These are phyloP conservation scores for Cyclophora punctaria DNA, from an alignment of 2,888 invertebrate species.

Conservation along the genomic window DNA sequence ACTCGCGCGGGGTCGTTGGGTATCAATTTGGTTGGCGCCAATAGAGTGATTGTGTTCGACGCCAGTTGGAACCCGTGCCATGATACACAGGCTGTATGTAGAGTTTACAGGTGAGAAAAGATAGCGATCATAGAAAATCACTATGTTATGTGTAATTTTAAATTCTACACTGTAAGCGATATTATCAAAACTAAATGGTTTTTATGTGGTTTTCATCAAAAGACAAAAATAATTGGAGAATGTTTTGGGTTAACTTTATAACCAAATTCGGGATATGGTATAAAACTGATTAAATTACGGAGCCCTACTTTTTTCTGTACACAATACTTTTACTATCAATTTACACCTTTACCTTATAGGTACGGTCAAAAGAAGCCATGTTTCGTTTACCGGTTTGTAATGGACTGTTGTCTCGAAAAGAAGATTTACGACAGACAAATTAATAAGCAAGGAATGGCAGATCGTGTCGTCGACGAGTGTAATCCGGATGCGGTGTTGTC, in stretches of 20 bases:
- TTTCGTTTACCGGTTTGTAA: constrained; percentile 96
- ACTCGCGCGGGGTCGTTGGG: constrained; percentile 97
- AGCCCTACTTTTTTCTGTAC: too few relatives aligned
- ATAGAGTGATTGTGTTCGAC: constrained; percentile 97
- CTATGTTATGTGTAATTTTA: too few relatives aligned
- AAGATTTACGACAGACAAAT: constrained; percentile 99
- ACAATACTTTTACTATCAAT: too few relatives aligned
- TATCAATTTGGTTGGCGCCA: constrained; percentile 97
- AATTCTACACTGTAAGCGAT: too few relatives aligned
- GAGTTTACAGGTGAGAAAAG: constrained; percentile 83
- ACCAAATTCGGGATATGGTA: too few relatives aligned
- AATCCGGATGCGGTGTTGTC: constrained; percentile 96
- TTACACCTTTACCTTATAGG: constrained; percentile 41
- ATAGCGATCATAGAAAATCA: too few relatives aligned
- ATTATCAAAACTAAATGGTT: too few relatives aligned
- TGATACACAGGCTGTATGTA: constrained; percentile 97
- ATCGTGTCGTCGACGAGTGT: constrained; percentile 98
- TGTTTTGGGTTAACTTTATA: too few relatives aligned
- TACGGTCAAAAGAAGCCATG: constrained; percentile 97
- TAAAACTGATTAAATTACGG: too few relatives aligned
- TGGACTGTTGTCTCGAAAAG: constrained; percentile 97
- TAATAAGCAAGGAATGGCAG: constrained; percentile 98
- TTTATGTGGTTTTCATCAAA: too few relatives aligned
- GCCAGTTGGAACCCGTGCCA: constrained; percentile 99
- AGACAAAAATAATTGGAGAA: too few relatives aligned